These are phyloP conservation scores for Hystrix brachyura DNA, from an alignment of 2,113 vertebrate genomes.

Conservation along the genomic window DNA sequence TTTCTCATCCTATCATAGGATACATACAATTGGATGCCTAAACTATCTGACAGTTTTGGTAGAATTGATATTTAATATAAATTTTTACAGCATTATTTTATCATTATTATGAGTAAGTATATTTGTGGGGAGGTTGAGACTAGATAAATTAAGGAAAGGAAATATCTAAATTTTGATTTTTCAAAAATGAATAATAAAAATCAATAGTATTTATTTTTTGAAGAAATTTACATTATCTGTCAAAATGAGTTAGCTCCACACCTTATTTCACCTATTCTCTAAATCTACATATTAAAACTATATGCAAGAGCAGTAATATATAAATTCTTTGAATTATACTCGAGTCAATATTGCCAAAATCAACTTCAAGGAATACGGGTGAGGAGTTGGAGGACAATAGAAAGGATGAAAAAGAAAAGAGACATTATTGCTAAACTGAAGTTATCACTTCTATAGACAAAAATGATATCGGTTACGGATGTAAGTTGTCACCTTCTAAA, in stretches of 20 bases:
- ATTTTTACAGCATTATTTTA: not conserved
- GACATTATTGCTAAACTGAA: not conserved
- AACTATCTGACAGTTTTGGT: not conserved
- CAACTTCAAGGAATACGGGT: not conserved
- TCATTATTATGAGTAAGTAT: not conserved
- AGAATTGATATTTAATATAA: not conserved
- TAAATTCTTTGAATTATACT: not conserved
- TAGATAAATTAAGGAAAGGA: not conserved
- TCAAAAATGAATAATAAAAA: slow-evolving; percentile 29
- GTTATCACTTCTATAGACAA: not conserved
- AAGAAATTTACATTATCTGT: not conserved
- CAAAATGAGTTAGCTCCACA: not conserved
- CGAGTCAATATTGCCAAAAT: not conserved
- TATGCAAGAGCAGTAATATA: not conserved
- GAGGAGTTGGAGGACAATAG: not conserved
- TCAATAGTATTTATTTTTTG: not conserved
- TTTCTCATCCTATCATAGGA: slow-evolving; percentile 18
- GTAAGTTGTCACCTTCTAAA: not conserved
- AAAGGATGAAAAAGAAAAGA: not conserved
- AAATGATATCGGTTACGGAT: not conserved
- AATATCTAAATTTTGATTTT: slow-evolving; percentile 9
- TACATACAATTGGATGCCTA: not conserved
- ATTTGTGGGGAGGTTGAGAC: not conserved
- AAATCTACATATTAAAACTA: not conserved
- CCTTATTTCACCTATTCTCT: not conserved